phyloP scores from a whole-genome alignment of 2,797 vertebrate genomes.

The Lates japonicus region DNA sequence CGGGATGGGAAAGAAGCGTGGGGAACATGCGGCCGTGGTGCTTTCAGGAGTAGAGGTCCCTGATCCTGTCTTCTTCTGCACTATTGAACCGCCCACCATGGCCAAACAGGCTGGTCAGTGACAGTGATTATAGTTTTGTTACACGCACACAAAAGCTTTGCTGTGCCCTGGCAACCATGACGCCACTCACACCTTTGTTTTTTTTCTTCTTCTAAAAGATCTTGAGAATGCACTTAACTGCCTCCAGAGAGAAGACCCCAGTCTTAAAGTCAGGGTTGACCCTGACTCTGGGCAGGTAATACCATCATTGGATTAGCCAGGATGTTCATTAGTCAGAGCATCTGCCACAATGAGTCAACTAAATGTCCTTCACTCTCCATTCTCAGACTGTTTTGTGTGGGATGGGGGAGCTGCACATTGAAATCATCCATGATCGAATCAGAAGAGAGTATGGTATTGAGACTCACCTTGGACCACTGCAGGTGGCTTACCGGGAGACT shows the following conservation, averaged over 20 bases:
- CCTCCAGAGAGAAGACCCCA: constrained; percentile 98
- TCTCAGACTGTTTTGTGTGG: constrained; percentile 94
- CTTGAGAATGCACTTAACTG: constrained; percentile 93
- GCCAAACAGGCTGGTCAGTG: constrained; percentile 91
- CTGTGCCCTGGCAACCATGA: neutral
- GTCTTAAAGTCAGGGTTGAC: constrained; percentile 94
- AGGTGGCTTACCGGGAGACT: constrained; percentile 96
- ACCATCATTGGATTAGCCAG: neutral
- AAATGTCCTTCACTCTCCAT: neutral
- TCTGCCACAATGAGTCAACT: neutral
- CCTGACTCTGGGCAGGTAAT: constrained; percentile 95
- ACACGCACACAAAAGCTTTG: neutral
- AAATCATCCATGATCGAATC: constrained; percentile 97
- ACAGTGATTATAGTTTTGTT: neutral
- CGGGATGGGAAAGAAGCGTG: constrained; percentile 39
- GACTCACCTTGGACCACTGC: constrained; percentile 94
- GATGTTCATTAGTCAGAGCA: neutral
- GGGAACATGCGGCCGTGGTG: constrained; percentile 74
- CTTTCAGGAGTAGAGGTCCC: constrained; percentile 95
- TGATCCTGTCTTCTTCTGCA: constrained; percentile 98
- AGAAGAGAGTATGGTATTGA: constrained; percentile 94
- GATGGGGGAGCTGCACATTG: constrained; percentile 99
- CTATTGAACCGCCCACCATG: constrained; percentile 94
- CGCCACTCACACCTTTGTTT: neutral
- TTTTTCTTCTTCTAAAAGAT: constrained; percentile 80